A percentile compares a stretch with the other conserved stretches of the same genome.
These are phyloP conservation scores for Euclidia mi DNA, from an alignment of 2,888 invertebrate species.

Conservation along the genomic window DNA sequence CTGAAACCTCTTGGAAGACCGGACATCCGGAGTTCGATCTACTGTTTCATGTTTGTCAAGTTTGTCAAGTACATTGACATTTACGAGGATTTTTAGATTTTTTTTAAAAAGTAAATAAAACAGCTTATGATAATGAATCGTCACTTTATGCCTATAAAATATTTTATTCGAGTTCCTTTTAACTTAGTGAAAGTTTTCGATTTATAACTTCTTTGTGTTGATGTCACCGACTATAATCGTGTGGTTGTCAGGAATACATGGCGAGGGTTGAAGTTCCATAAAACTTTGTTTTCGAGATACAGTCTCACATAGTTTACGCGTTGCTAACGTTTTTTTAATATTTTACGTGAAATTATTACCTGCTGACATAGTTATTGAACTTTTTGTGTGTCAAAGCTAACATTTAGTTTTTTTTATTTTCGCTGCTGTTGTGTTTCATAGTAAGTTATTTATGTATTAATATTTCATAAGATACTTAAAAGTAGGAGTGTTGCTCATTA, in stretches of 20 bases:
- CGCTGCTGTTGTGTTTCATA: too few species aligned
- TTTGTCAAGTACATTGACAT: too few species aligned
- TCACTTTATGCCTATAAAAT: slow-evolving; percentile 21
- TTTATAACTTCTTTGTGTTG: slow-evolving; percentile 26
- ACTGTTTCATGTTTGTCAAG: too few species aligned
- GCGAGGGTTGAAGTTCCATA: slow-evolving; percentile 29
- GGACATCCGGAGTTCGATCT: too few species aligned
- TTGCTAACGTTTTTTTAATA: slow-evolving; percentile 20
- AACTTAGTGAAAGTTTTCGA: slow-evolving; percentile 30
- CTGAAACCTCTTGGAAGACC: too few species aligned
- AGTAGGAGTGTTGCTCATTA: too few species aligned
- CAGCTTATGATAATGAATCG: slow-evolving; percentile 27
- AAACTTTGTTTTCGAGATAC: slow-evolving; percentile 25
- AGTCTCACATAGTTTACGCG: slow-evolving; percentile 19
- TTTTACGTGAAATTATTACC: slow-evolving; percentile 14
- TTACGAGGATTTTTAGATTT: too few species aligned
- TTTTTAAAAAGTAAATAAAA: slow-evolving; percentile 13
- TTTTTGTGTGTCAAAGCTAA: background rate
- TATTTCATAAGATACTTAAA: too few species aligned
- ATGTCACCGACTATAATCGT: slow-evolving; percentile 17
- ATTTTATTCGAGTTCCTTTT: slow-evolving; percentile 23
- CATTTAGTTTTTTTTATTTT: slow-evolving; percentile 7
- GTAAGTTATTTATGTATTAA: too few species aligned
- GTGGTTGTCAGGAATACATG: slow-evolving; percentile 32
- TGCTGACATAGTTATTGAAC: slow-evolving; percentile 12